These are phyloP conservation scores for Caradrina clavipalpis DNA, from an alignment of 2,888 invertebrate species.

Conservation along the genomic window DNA sequence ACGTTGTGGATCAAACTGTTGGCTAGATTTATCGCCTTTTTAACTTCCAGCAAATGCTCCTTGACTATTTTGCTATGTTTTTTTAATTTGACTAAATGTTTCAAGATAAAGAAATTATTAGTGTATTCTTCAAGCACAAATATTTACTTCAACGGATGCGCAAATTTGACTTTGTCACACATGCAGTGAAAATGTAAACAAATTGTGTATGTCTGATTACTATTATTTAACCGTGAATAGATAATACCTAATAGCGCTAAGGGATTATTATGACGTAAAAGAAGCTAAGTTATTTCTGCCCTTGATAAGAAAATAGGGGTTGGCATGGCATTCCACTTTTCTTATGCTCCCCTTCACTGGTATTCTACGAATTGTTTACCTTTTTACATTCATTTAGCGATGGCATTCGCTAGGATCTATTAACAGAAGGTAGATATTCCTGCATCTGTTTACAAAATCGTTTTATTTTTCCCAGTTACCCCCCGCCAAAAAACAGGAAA, in stretches of 20 bases:
- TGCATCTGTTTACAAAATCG: slow-evolving; percentile 15
- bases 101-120: neutral
- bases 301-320: slow-evolving; percentile 28
- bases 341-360: slow-evolving; percentile 30
- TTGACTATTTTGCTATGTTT: no score
- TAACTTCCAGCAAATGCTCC: neutral
- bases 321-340: slow-evolving; percentile 30
- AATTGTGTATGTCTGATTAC: no score
- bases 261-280: neutral
- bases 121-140: neutral
- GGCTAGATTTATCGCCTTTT: neutral
- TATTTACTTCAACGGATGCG: no score
- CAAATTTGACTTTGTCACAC: neutral
- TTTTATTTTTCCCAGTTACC: slow-evolving; percentile 18
- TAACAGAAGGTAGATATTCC: slow-evolving; percentile 1
- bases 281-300: slow-evolving; percentile 27
- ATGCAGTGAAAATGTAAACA: neutral
- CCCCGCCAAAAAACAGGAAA: slow-evolving; percentile 7
- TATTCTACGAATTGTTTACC: slow-evolving; percentile 37
- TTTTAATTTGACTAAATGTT: no score
- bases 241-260: no score
- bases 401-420: slow-evolving; percentile 11
- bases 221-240: no score
- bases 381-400: slow-evolving; percentile 21
- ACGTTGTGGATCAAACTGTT: slow-evolving; percentile 2